These are phyloP conservation scores for Cydia strobilella DNA, from an alignment of 1,140 invertebrate species.

Conservation along the genomic window DNA sequence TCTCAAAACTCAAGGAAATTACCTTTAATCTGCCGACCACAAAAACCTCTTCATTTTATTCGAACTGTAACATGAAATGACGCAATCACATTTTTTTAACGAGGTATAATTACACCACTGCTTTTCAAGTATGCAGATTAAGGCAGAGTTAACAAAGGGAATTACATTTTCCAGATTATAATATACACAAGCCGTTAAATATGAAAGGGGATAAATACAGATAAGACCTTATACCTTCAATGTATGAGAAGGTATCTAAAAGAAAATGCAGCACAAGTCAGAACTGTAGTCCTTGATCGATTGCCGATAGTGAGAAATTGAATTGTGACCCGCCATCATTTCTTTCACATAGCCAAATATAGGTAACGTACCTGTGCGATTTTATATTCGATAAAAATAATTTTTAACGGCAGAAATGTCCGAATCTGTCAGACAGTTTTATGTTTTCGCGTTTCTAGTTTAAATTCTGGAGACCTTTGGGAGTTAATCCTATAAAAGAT, in stretches of 20 bases:
- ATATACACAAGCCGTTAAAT: conserved; percentile 13
- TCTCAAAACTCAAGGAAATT: background rate
- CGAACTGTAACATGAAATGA: conserved; percentile 24
- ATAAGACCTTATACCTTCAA: too few species aligned
- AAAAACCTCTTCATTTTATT: conserved; percentile 15
- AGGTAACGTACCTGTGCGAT: background rate
- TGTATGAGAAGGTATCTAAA: background rate
- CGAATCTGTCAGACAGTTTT: background rate
- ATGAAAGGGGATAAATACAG: too few species aligned
- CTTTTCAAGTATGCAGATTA: conserved; percentile 31
- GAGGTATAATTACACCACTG: conserved; percentile 29
- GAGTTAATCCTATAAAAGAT: conserved; percentile 14
- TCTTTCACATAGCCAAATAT: background rate
- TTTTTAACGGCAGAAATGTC: conserved; percentile 4
- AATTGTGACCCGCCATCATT: background rate
- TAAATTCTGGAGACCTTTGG: background rate
- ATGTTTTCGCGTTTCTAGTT: background rate
- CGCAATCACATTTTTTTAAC: conserved; percentile 25
- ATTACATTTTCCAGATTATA: conserved; percentile 20
- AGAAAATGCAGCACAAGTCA: background rate
- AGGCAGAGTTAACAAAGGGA: conserved; percentile 24
- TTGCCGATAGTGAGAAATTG: background rate
- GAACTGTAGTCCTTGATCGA: background rate
- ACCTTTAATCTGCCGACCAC: background rate
- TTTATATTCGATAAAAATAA: background rate